Base-by-base conservation (phyloP, 2,113 vertebrate genomes). In the Dendrocopos noguchii region DNA sequence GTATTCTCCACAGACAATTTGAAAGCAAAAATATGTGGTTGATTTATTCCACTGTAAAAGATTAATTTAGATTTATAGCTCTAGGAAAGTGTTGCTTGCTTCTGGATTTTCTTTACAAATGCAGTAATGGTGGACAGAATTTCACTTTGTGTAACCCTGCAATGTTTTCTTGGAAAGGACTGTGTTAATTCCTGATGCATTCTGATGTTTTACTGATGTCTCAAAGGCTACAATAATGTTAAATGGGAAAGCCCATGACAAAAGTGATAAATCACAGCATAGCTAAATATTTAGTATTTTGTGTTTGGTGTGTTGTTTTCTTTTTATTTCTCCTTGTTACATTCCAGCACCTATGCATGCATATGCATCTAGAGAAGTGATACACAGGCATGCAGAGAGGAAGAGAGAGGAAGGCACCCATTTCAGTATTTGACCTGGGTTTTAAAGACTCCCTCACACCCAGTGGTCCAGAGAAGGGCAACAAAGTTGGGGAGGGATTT, bases 351-450 rank as follows among this genome's bases (percentile, higher is more conserved):
- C 27, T 12, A 8, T 60, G 59, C 2, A 2, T 27, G 61, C 2
- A 52, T 75, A 39, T n/a, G 15, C 0, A 1, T 47, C 79, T 73
- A 4, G 1, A 1, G 4, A 14, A 56, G 33, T 6, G 11, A 59
- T 25, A 9, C 8, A n/a, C 27, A 36, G 6, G 31, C 77, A 15
- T 16, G 1, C 4, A 59, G 33, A 27, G 1, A 42, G 11, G 5
- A 21, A 15, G 34, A 47, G 64, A 63, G 50, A 6, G 44, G 15
- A 2, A 17, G 12, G 19, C 6, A 5, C 7, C 6, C 2, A 1
- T 9, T 34, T 75, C 0, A 44, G 29, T 4, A 7, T 46, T 63
- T 29, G 7, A 4, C 52, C 5, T 53, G 63, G 8, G 7, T 65
- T 67, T 42, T 29, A 11, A 67, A 88, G 60, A 52, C 22, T 27